These are phyloP conservation scores for Spisula subtruncata DNA, from an alignment of 2,888 invertebrate species.

Conservation along the genomic window DNA sequence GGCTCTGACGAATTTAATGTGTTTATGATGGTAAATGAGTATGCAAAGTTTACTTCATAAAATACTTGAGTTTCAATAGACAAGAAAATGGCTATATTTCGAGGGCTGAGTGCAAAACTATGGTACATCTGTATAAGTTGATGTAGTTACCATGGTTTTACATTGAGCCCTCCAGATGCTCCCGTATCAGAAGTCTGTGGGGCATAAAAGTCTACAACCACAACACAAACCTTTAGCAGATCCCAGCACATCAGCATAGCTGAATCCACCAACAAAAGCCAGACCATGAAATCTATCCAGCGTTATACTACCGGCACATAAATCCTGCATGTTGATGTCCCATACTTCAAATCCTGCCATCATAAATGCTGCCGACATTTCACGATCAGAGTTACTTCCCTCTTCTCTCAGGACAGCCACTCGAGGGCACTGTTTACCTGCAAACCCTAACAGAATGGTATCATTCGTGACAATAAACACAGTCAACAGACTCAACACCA, in stretches of 20 bases:
- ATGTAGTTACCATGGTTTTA: no score
- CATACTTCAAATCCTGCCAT: slow-evolving; percentile 96
- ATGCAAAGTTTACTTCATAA: no score
- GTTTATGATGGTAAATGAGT: no score
- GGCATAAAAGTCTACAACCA: no score
- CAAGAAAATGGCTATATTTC: no score
- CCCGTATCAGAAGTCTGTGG: no score
- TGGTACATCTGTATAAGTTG: no score
- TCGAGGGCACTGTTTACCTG: slow-evolving; percentile 87
- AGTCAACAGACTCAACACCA: no score
- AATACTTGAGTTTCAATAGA: no score
- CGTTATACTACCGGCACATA: slow-evolving; percentile 91
- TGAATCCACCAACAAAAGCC: slow-evolving; percentile 99
- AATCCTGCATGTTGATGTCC: slow-evolving; percentile 98
- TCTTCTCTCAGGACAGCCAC: slow-evolving; percentile 98
- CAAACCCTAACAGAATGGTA: slow-evolving; percentile 61
- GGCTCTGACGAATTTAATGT: no score
- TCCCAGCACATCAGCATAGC: slow-evolving; percentile 98
- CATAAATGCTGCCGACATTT: slow-evolving; percentile 96
- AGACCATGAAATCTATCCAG: slow-evolving; percentile 95
- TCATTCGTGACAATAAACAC: neutral
- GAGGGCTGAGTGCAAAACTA: no score
- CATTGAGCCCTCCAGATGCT: no score
- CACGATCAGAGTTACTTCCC: slow-evolving; percentile 98
- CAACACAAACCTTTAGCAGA: slow-evolving; percentile 93